Base-by-base conservation (phyloP, 2,888 invertebrate genomes). In the Drosophila mimica region DNA sequence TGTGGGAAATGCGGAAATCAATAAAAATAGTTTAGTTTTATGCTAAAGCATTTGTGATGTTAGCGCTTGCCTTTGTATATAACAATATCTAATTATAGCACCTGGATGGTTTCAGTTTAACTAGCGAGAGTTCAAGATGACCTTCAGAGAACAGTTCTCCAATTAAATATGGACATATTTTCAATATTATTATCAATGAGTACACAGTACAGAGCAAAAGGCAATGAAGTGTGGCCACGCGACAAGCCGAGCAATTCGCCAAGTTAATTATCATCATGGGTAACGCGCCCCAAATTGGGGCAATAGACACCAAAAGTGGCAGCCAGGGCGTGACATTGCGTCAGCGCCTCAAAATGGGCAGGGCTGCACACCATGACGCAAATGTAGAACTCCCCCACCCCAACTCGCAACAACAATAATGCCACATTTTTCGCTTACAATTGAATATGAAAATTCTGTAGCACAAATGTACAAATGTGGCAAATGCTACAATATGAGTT, bases 171-270 rank as follows among this genome's bases (percentile, higher is more conserved):
- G 0, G 43, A 40, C 34, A 53, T 62, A 46, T 38, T 7, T n/a
- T 31, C 51, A 49, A 70, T 66, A 67, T 60, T 49, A 34, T 69
- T 59, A 64, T 69, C 46, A 30, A 34, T 56, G 43, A n/a, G 28
- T 17, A 5, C 9, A n/a, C 25, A 40, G n/a, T 33, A 4, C 25
- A 60, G 56, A 56, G 63, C 49, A 25, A 63, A 62, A 73, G 53
- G 52, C 85, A 85, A 85, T 85, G 82, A 63, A 82, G 85, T 62
- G 89, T 75, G 67, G 72, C 85, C 89, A 85, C 81, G 89, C 85
- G 85, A 87, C 79, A 70, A 77, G 73, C 61, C 60, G 64, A 84
- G 46, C 77, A 77, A 82, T 66, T 74, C 70, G 70, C 59, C 74
- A 79, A 87, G 69, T 76, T 82, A 88, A 89, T 85, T 87, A 79